Evolutionary conservation across 2,113 vertebrate genomes (phyloP), one percentile per base, ranked within the genome.

Genomic region (Empidonax alnorum): DNA sequence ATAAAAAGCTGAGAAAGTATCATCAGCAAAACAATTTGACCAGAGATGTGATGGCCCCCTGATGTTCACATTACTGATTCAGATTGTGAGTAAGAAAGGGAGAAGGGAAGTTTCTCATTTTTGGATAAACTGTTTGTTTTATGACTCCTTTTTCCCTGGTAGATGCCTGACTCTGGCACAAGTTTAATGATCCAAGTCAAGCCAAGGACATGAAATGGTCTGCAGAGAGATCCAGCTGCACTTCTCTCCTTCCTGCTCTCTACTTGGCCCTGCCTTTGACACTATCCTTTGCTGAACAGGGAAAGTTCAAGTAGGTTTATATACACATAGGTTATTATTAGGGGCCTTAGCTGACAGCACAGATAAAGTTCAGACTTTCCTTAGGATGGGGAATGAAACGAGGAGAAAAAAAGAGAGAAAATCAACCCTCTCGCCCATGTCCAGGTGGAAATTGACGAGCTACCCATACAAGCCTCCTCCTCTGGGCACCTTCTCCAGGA

Each of bases 21-120:
- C 61, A 68, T 87, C 92, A 85, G 49, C n/a, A 93, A 96, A 95
- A 50, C 63, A 91, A 87, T 96, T 56, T 95, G 92, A 72, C 81
- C 41, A 5, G 71, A 81, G 65, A 69, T 49, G 5, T 65, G 46
- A 84, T 75, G 41, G 59, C 13, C 39, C 80, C 79, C 73, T 89
- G 56, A 52, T 76, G 52, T 83, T 97, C 49, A 86, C 25, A 41
- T 93, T 94, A 96, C 80, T 91, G 87, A 91, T 96, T 95, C 66
- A 86, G 87, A 69, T 5, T 72, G 58, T 86, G 27, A 31, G 44
- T 46, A 80, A 59, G 66, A 89, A 90, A 90, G n/a, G 46, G 37
- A 84, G 24, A 86, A 86, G 4, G 14, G 17, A 93, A 62, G 67
- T 75, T 94, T 72, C 52, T 67, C 6, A 62, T 50, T 81, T 89